A percentile compares a stretch with the other conserved stretches of the same genome.
Evolutionary conservation across 2,888 invertebrate genomes (phyloP).

Genomic region (Ophioninae sp.): DNA sequence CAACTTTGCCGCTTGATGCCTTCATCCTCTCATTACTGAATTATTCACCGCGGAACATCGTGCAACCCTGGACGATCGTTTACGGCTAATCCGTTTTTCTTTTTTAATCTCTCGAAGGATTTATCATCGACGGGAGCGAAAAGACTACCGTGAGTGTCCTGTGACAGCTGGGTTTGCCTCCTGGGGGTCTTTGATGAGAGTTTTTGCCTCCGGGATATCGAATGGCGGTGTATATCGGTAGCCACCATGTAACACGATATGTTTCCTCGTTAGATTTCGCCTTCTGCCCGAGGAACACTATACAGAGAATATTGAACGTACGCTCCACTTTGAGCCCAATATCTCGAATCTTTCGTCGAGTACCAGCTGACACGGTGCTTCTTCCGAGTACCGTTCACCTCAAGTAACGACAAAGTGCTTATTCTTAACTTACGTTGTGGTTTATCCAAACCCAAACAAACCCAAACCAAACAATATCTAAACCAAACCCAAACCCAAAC

Average conservation of each 20-base stretch:
- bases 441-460: too few species aligned
- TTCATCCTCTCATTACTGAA: conserved; percentile 15
- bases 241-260: conserved; percentile 74
- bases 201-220: conserved; percentile 69
- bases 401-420: conserved; percentile 51
- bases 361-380: conserved; percentile 73
- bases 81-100: not conserved
- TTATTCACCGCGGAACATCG: not conserved
- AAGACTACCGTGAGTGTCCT: conserved; percentile 60
- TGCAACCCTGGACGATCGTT: not conserved
- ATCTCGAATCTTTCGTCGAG: conserved; percentile 63
- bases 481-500: not conserved
- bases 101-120: conserved; percentile 18
- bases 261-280: conserved; percentile 53
- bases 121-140: conserved; percentile 24
- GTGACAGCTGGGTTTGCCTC: conserved; percentile 70
- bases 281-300: conserved; percentile 61
- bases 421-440: too few species aligned
- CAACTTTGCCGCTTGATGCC: conserved; percentile 7
- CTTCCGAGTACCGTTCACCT: conserved; percentile 44
- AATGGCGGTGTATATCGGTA: conserved; percentile 78
- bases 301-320: conserved; percentile 45
- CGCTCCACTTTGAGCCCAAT: conserved; percentile 7
- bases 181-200: conserved; percentile 23
- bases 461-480: too few species aligned